Conservation (phyloP, 2,888 invertebrate genomes). For the Psylliodes chrysocephalus region DNA sequence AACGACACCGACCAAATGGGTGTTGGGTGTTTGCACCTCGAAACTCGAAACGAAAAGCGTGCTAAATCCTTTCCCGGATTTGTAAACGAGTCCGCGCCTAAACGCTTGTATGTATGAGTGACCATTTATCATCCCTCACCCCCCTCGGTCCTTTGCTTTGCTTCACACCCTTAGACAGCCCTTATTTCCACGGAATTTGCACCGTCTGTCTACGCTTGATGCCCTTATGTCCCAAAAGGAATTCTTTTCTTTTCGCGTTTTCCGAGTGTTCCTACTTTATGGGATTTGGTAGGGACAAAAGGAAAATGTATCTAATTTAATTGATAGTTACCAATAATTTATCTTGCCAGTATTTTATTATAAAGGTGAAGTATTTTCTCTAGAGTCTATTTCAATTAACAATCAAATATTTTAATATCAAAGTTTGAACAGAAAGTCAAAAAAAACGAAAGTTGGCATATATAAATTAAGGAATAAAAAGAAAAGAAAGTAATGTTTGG, state of each 20-base stretch:
- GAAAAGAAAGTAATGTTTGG: too few species aligned
- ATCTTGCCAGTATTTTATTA: too few species aligned
- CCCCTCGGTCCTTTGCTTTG: constrained; percentile 51
- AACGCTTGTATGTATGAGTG: constrained; percentile 64
- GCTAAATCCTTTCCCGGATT: constrained; percentile 65
- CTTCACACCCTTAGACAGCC: constrained; percentile 49
- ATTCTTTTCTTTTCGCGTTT: constrained; percentile 34
- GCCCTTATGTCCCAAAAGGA: constrained; percentile 31
- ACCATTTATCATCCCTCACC: constrained; percentile 64
- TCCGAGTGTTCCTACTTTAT: constrained; percentile 17
- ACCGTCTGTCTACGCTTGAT: constrained; percentile 32
- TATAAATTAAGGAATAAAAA: too few species aligned
- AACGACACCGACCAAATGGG: constrained; percentile 10
- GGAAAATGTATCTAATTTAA: background rate
- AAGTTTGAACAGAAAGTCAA: too few species aligned
- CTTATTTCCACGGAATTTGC: constrained; percentile 45
- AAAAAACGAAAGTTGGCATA: too few species aligned
- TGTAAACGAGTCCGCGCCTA: constrained; percentile 63
- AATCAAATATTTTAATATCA: too few species aligned
- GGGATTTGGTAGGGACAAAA: constrained; percentile 19
- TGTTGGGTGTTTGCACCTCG: constrained; percentile 58
- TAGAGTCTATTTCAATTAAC: too few species aligned
- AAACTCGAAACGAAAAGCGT: constrained; percentile 50
- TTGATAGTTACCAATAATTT: too few species aligned
- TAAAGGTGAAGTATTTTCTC: too few species aligned